Conservation (phyloP, 1,140 invertebrate genomes). For the Parasteatoda tepidariorum region DNA sequence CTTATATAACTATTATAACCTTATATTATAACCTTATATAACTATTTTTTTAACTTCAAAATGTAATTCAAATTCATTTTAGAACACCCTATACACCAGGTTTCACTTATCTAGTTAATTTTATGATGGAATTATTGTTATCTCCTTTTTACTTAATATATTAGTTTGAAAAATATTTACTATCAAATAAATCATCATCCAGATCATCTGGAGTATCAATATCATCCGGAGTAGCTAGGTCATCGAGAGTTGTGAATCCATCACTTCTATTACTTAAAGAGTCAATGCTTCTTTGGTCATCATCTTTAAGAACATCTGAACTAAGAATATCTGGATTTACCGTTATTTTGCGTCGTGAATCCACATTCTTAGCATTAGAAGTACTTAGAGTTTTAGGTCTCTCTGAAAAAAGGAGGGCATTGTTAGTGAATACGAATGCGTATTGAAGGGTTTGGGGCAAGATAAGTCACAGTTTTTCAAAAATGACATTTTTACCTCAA, state of each 20-base stretch:
- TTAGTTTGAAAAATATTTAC: constrained; percentile 64
- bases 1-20: too few species aligned
- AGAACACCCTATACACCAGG: too few species aligned
- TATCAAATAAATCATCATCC: constrained; percentile 69
- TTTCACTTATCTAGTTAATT: too few species aligned
- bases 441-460: not conserved
- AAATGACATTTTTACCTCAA: too few species aligned
- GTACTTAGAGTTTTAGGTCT: constrained; percentile 50
- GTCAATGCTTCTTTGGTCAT: constrained; percentile 64
- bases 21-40: too few species aligned
- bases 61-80: too few species aligned
- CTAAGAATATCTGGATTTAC: constrained; percentile 66
- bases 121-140: too few species aligned
- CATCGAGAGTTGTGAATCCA: constrained; percentile 64
- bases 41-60: too few species aligned
- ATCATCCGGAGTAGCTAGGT: constrained; percentile 68
- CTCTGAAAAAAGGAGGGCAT: constrained; percentile 27
- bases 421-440: not conserved
- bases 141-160: too few species aligned
- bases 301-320: constrained; percentile 61
- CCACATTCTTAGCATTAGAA: constrained; percentile 62
- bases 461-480: too few species aligned
- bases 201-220: constrained; percentile 71
- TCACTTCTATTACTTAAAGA: constrained; percentile 63
- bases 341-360: constrained; percentile 64